Evolutionary conservation across 2,113 vertebrate genomes (phyloP), one percentile per base, ranked within the genome.

Genomic region (Dipodomys stephensi): DNA sequence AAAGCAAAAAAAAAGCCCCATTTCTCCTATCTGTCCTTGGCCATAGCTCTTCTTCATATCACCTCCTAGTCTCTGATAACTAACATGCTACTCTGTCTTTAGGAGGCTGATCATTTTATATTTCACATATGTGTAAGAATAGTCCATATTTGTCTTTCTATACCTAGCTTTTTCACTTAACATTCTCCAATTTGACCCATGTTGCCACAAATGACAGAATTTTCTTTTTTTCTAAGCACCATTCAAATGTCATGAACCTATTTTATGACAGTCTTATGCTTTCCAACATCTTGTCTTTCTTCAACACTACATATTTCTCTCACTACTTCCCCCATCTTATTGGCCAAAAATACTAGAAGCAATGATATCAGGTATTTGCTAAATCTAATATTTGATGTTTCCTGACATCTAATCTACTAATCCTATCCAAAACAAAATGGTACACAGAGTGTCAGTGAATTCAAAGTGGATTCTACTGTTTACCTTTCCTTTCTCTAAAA

Each of bases 321-420:
- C 65, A 39, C 32, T 25, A 86, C 64, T 81, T 81, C 79, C 10
- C 6, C 35, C 67, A 72, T 83, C 15, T 79, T 46, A 1, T 62
- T 53, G 46, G 91, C 32, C 35, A 82, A 89, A 39, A 87, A 84
- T 69, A 78, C 7, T 69, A n/a, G 62, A 89, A 71, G 30, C 11
- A 86, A 11, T 87, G 80, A 90, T 92, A 87, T 78, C 68, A 84
- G 68, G 25, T 77, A 22, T 83, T 91, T 83, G n/a, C 53, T 81
- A 30, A 84, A 71, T 83, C 13, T 74, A 57, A 20, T 65, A 83
- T 78, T 84, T 91, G 65, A 93, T 65, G 57, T 92, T 83, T 60
- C 39, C 71, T 81, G 44, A 71, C 72, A 49, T 39, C 7, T 74
- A 79, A 90, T 23, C 57, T 76, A 71, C 60, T 68, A 88, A 90